Evolutionary conservation across 2,888 invertebrate genomes (phyloP).

Genomic region (Gibbula magus): DNA sequence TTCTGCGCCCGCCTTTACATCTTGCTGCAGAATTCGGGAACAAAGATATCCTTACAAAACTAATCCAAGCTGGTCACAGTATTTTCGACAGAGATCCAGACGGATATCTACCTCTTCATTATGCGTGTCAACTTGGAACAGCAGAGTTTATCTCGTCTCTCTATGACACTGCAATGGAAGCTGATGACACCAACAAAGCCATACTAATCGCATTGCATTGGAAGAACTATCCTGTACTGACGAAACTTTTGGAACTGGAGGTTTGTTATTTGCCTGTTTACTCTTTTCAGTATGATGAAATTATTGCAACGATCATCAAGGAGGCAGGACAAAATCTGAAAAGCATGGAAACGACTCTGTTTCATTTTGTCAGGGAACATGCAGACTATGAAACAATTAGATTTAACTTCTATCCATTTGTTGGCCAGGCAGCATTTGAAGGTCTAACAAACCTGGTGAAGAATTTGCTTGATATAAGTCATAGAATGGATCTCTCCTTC

Average conservation of each 20-base stretch:
- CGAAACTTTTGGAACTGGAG: no score
- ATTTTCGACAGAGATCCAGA: slow-evolving; percentile 23
- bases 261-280: no score
- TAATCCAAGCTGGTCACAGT: slow-evolving; percentile 26
- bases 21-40: slow-evolving; percentile 39
- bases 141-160: slow-evolving; percentile 7
- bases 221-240: no score
- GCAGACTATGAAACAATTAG: no score
- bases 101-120: slow-evolving; percentile 46
- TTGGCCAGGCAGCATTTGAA: slow-evolving; percentile 37
- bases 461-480: not conserved
- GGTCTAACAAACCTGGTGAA: slow-evolving; percentile 33
- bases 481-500: no score
- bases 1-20: slow-evolving; percentile 33
- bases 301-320: no score
- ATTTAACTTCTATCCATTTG: slow-evolving; percentile 20
- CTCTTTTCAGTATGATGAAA: no score
- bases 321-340: no score
- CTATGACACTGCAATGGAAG: slow-evolving; percentile 24
- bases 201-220: slow-evolving; percentile 29
- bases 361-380: no score
- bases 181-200: slow-evolving; percentile 36
- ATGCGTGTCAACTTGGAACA: slow-evolving; percentile 43
- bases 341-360: no score
- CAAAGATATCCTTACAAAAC: slow-evolving; percentile 19